Percentiles rank a stretch among this genome's conserved stretches.
Conservation (phyloP, 2,888 invertebrate genomes). For the Melipona bicolor region DNA sequence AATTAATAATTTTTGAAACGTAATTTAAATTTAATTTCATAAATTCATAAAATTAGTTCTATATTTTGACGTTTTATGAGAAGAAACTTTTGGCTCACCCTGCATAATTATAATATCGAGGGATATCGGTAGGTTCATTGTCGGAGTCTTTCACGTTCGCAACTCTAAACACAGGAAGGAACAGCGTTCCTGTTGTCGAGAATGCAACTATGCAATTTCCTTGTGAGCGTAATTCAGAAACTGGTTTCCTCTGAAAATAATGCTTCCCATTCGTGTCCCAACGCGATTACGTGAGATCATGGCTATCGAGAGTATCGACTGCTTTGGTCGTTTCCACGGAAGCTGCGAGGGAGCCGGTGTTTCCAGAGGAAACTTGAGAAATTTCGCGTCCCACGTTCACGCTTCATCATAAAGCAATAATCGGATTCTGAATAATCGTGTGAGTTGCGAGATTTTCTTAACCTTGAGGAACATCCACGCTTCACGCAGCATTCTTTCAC, state of each 20-base stretch:
- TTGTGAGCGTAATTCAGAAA: constrained; percentile 5
- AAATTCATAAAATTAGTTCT: no score
- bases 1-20: no score
- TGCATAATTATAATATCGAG: neutral
- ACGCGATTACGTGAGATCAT: neutral
- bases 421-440: constrained; percentile 36
- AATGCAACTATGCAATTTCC: neutral
- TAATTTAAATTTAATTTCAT: no score
- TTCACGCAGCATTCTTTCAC: constrained; percentile 45
- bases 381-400: constrained; percentile 64
- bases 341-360: neutral
- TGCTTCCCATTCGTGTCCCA: neutral
- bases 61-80: no score
- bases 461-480: constrained; percentile 66
- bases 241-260: constrained; percentile 2
- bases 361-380: constrained; percentile 39
- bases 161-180: neutral
- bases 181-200: neutral
- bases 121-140: no score
- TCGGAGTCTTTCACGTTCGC: neutral
- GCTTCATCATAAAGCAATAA: constrained; percentile 50
- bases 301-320: neutral
- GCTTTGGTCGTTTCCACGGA: neutral
- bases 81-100: no score
- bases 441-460: constrained; percentile 53